A percentile compares a stretch with the other conserved stretches of the same genome.
Evolutionary conservation across 30 jellyfish, hydroid and myxozoan species (phyloP).

Genomic region (Mastigias papua): DNA sequence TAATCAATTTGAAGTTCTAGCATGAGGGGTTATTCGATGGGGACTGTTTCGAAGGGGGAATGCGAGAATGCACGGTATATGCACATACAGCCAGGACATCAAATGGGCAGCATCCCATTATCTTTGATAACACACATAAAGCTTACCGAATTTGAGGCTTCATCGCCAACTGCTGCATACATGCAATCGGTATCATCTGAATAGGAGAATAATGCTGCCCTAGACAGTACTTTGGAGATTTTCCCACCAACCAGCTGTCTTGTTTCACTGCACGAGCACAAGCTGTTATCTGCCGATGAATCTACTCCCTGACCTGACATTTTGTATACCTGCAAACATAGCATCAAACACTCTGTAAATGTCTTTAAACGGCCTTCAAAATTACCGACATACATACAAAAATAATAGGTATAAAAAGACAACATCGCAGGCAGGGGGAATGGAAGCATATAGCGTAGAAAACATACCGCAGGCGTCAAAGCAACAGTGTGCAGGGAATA

Average conservation of each 20-base stretch:
- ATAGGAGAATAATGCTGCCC: constrained; percentile 76
- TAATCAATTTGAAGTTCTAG: background rate
- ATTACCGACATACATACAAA: no score
- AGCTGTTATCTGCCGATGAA: constrained; percentile 28
- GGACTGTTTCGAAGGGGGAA: no score
- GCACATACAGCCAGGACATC: background rate
- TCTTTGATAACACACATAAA: no score
- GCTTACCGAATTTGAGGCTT: constrained; percentile 86
- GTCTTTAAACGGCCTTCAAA: no score
- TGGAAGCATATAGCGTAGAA: no score
- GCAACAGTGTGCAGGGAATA: background rate
- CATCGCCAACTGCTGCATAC: constrained; percentile 93
- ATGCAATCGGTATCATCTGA: constrained; percentile 58
- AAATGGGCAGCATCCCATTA: no score
- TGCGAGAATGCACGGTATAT: no score
- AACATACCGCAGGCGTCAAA: no score
- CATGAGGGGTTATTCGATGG: no score
- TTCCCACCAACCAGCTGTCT: constrained; percentile 87
- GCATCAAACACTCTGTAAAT: no score
- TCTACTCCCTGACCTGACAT: constrained; percentile 68
- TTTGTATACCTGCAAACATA: constrained; percentile 47
- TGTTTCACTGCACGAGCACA: constrained; percentile 39
- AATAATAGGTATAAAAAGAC: no score
- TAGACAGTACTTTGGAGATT: constrained; percentile 79
- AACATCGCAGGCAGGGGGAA: background rate